Evolutionary conservation across 1,140 invertebrate species (phyloP), one percentile per base, ranked within the genome.

Genomic region (Tribolium castaneum): DNA sequence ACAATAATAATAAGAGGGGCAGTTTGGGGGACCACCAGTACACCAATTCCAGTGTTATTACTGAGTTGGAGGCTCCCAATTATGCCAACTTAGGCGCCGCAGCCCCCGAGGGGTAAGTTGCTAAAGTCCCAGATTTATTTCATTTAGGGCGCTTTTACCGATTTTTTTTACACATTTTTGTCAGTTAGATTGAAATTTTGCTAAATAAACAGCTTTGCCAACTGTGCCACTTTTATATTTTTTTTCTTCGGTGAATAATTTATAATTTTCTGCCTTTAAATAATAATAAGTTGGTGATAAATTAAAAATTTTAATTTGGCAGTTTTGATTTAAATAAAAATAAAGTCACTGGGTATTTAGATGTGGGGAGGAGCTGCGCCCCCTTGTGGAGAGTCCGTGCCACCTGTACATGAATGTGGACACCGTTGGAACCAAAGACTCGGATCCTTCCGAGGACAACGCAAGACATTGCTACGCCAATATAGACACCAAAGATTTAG

Each of bases 321-420:
- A n/a, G n/a, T n/a, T n/a, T n/a, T n/a, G n/a, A n/a, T n/a, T n/a
- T n/a, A n/a, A n/a, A n/a, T n/a, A n/a, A n/a, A n/a, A n/a, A n/a
- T n/a, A n/a, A n/a, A n/a, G n/a, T n/a, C n/a, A n/a, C n/a, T n/a
- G n/a, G n/a, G n/a, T n/a, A n/a, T n/a, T n/a, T n/a, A n/a, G n/a
- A n/a, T n/a, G n/a, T n/a, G n/a, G n/a, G 34, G 34, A 39, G 34
- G 34, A 39, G 9, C 9, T 39, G 25, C 56, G 9, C 78, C 52
- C 52, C 22, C 10, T 76, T 72, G 22, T 34, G 52, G 77, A 45
- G 87, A 89, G 83, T 83, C 86, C 87, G 70, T 83, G 83, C 4
- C 89, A 92, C 81, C 84, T 91, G 3, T 94, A 94, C 83, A 91
- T 94, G 87, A 94, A 94, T 83, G 86, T 94, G 70, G 88, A 86